These are phyloP conservation scores for Andrena camellia DNA, from an alignment of 2,888 invertebrate species.

Conservation along the genomic window DNA sequence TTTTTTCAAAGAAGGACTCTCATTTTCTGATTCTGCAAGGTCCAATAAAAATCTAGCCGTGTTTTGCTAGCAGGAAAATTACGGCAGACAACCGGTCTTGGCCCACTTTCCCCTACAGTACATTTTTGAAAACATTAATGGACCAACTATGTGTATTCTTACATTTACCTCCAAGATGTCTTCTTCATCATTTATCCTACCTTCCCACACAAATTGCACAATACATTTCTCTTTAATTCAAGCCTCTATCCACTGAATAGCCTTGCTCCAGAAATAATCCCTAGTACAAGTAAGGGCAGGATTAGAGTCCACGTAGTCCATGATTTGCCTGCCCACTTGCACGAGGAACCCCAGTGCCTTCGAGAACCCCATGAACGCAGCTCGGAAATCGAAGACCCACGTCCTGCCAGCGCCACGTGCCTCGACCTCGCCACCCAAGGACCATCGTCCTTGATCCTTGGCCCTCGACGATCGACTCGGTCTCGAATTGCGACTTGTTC, in stretches of 20 bases:
- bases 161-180: neutral
- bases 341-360: conserved; percentile 57
- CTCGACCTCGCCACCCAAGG: conserved; percentile 9
- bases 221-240: conserved; percentile 14
- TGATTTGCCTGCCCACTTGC: conserved; percentile 48
- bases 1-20: too few relatives aligned
- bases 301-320: conserved; percentile 63
- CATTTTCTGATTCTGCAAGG: too few relatives aligned
- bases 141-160: too few relatives aligned
- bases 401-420: neutral
- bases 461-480: conserved; percentile 20
- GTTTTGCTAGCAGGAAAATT: too few relatives aligned
- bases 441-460: conserved; percentile 45
- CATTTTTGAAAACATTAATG: too few relatives aligned
- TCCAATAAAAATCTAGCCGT: too few relatives aligned
- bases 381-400: conserved; percentile 22
- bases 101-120: too few relatives aligned
- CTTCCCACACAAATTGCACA: neutral
- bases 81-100: too few relatives aligned
- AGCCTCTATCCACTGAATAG: conserved; percentile 66
- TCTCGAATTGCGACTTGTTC: conserved; percentile 33
- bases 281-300: conserved; percentile 64
- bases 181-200: neutral
- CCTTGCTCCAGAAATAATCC: conserved; percentile 64
- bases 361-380: conserved; percentile 38